Base-by-base conservation (phyloP, 2,888 invertebrate species). In the Peribatodes rhomboidaria region DNA sequence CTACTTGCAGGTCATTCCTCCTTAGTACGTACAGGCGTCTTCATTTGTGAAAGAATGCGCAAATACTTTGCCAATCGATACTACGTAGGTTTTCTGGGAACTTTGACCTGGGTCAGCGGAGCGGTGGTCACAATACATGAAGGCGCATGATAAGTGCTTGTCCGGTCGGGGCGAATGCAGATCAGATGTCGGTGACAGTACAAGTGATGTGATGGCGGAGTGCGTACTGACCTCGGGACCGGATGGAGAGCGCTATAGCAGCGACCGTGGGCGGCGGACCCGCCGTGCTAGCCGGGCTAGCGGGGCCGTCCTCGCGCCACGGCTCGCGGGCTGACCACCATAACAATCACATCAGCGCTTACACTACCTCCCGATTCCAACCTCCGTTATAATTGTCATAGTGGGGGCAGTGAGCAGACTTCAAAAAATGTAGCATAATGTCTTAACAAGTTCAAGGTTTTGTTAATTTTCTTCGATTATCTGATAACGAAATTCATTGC, bases 171-270 rank as follows among this genome's bases (percentile, higher is more conserved):
- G 41, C 16, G n/a, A 9, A 41, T 18, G 18, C 8, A 1, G 22
- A 22, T n/a, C n/a, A 42, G 20, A 20, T 18, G 42, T 37, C 41
- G n/a, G 35, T 11, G 35, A 13, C 20, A 20, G 41, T 14, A 0
- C 16, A 10, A n/a, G 13, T 1, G 22, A 3, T n/a, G 6, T n/a
- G 18, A 16, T 41, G 53, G 13, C 11, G 53, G 8, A 33, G 63
- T 57, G 66, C 62, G 67, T 70, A 90, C 92, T 92, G 86, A 92
- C 92, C 89, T 73, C 90, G 83, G 67, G 92, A 92, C 74, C 85
- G 84, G 79, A 92, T 90, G 59, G 92, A 87, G 68, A 92, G 87
- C 69, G 91, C 90, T 67, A 92, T 86, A 70, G 90, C 89, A 54
- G 89, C 91, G 70, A 90, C 75, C 53, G 85, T 79, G 68, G 85